Percentiles rank a stretch among this genome's conserved stretches.
Evolutionary conservation across 1,140 invertebrate species (phyloP).

Genomic region (Tachypleus tridentatus): DNA sequence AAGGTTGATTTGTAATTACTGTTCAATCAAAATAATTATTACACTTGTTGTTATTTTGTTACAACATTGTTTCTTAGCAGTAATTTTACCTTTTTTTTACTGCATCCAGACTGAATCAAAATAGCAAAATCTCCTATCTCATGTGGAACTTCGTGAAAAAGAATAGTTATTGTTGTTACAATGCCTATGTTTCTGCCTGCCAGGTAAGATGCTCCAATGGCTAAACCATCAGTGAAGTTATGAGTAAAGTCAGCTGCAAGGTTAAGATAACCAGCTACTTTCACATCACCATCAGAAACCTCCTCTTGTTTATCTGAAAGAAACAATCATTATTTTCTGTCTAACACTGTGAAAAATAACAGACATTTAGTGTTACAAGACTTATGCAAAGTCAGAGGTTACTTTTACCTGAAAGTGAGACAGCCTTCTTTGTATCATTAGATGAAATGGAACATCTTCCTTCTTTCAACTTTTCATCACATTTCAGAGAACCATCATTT

Average conservation of each 20-base stretch:
- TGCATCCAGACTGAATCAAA: conserved; percentile 84
- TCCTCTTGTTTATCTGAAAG: too few species aligned
- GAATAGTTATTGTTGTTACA: conserved; percentile 82
- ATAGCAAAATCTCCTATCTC: conserved; percentile 99
- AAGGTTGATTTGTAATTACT: too few species aligned
- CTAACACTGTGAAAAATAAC: too few species aligned
- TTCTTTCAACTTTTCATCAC: too few species aligned
- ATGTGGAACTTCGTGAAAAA: conserved; percentile 93
- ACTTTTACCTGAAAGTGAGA: too few species aligned
- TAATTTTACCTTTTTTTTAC: conserved; percentile 55
- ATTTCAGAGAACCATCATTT: too few species aligned
- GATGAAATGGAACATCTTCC: too few species aligned
- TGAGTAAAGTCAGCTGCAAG: conserved; percentile 89
- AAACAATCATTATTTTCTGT: too few species aligned
- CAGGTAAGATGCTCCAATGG: conserved; percentile 92
- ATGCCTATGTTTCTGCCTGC: conserved; percentile 67
- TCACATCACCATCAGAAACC: conserved; percentile 47
- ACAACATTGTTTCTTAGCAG: neutral
- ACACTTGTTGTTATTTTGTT: neutral
- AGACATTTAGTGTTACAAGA: too few species aligned
- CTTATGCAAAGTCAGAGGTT: too few species aligned
- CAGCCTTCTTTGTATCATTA: too few species aligned
- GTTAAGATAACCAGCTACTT: conserved; percentile 87
- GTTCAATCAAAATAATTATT: too few species aligned
- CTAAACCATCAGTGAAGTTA: conserved; percentile 93